phyloP scores from a whole-genome alignment of 2,113 vertebrate species.

The Halichoeres trimaculatus region DNA sequence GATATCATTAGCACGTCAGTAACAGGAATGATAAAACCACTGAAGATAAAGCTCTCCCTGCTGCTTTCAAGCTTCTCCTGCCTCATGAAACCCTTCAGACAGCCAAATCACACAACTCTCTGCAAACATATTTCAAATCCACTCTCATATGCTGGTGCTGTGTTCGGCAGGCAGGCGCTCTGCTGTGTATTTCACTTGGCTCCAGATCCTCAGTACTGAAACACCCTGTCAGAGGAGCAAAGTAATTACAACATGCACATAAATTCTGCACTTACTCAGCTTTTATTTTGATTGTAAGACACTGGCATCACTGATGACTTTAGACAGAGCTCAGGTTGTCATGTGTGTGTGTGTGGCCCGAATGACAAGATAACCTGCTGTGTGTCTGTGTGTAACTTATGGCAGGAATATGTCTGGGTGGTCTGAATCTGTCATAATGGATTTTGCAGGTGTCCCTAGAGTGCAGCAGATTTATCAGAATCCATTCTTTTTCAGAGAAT shows the following conservation, averaged over 20 bases:
- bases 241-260: slow-evolving; percentile 31
- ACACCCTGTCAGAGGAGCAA: slow-evolving; percentile 29
- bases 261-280: slow-evolving; percentile 20
- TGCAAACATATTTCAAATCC: slow-evolving; percentile 44
- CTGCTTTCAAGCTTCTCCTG: slow-evolving; percentile 3
- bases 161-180: slow-evolving; percentile 29
- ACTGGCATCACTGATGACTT: background rate
- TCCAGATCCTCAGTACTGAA: slow-evolving; percentile 15
- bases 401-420: slow-evolving; percentile 19
- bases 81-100: slow-evolving; percentile 8
- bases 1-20: slow-evolving; percentile 18
- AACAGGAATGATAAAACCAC: slow-evolving; percentile 21
- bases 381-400: background rate
- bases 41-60: slow-evolving; percentile 14
- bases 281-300: slow-evolving; percentile 12
- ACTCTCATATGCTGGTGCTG: slow-evolving; percentile 36
- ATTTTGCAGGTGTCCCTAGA: slow-evolving; percentile 41
- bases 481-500: background rate
- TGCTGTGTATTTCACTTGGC: slow-evolving; percentile 57
- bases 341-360: slow-evolving; percentile 14
- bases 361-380: slow-evolving; percentile 13
- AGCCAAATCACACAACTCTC: slow-evolving; percentile 44
- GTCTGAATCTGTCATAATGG: slow-evolving; percentile 39
- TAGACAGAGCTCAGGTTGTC: slow-evolving; percentile 7
- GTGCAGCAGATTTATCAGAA: background rate